Conservation (phyloP, 2,888 invertebrate genomes). For the Odontomyia ornata region DNA sequence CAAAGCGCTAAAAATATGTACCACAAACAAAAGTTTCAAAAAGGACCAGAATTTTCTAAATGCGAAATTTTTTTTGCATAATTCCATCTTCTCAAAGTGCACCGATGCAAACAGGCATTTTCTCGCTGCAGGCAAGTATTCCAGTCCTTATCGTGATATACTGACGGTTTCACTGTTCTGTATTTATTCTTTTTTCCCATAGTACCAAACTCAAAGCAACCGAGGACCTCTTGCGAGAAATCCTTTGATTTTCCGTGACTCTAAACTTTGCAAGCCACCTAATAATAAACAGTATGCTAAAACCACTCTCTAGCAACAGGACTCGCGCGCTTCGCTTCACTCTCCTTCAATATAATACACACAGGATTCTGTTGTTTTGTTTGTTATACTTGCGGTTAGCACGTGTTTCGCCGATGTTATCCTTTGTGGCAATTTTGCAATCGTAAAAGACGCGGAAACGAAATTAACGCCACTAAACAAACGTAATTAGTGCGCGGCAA, state of each 20-base stretch:
- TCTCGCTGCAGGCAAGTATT: slow-evolving; percentile 23
- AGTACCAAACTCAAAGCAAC: slow-evolving; percentile 34
- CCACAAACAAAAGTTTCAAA: slow-evolving; percentile 33
- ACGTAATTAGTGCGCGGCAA: slow-evolving; percentile 47
- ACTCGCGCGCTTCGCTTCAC: neutral
- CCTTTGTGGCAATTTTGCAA: slow-evolving; percentile 44
- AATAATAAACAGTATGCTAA: neutral
- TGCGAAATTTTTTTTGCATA: neutral
- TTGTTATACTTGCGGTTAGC: slow-evolving; percentile 27
- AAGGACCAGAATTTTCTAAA: slow-evolving; percentile 17
- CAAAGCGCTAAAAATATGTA: neutral
- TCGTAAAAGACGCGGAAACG: slow-evolving; percentile 49
- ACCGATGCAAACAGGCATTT: slow-evolving; percentile 6
- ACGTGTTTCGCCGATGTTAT: slow-evolving; percentile 42
- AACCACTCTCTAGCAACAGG: neutral
- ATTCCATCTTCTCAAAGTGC: slow-evolving; percentile 20
- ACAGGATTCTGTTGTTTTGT: neutral
- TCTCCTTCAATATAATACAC: neutral
- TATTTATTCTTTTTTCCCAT: slow-evolving; percentile 27
- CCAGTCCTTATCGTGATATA: slow-evolving; percentile 30
- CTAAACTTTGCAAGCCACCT: slow-evolving; percentile 29
- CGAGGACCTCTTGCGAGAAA: slow-evolving; percentile 36
- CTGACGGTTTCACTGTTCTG: slow-evolving; percentile 12
- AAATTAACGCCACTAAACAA: slow-evolving; percentile 50
- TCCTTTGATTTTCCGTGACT: slow-evolving; percentile 32